Evolutionary conservation across 1,140 invertebrate genomes (phyloP).

Genomic region (Papilio aristodemus): DNA sequence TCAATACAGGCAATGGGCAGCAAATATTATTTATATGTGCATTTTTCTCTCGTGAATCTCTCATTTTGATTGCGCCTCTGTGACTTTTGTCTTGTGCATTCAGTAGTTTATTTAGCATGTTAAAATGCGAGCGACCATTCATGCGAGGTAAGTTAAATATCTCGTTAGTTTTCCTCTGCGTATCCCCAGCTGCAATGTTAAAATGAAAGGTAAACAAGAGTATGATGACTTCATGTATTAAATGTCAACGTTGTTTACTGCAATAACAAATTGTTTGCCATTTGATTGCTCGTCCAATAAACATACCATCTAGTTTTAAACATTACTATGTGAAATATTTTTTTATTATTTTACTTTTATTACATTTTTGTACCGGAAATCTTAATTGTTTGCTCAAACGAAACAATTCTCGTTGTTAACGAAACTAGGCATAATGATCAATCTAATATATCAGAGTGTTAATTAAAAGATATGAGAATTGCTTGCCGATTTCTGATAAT

Average conservation of each 20-base stretch:
- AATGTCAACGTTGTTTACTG: background rate
- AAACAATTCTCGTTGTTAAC: background rate
- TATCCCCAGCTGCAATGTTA: background rate
- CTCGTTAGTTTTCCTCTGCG: conserved; percentile 10
- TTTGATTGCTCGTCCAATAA: background rate
- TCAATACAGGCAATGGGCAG: conserved; percentile 21
- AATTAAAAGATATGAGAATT: no score
- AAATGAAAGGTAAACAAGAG: background rate
- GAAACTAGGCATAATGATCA: background rate
- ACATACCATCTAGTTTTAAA: background rate
- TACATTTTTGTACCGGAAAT: no score
- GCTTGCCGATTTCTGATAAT: no score
- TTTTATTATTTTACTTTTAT: no score
- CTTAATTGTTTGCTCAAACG: background rate
- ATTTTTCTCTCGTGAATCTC: background rate
- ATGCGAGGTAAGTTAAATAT: background rate
- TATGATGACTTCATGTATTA: background rate
- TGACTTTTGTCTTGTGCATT: background rate
- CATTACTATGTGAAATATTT: background rate
- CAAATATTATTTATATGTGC: background rate
- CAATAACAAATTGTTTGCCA: background rate
- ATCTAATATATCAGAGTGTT: no score
- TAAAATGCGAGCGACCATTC: background rate
- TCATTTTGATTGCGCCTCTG: background rate
- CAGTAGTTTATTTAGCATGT: background rate